phyloP scores from a whole-genome alignment of 2,797 vertebrate genomes.

The Rhynchonycteris naso region DNA sequence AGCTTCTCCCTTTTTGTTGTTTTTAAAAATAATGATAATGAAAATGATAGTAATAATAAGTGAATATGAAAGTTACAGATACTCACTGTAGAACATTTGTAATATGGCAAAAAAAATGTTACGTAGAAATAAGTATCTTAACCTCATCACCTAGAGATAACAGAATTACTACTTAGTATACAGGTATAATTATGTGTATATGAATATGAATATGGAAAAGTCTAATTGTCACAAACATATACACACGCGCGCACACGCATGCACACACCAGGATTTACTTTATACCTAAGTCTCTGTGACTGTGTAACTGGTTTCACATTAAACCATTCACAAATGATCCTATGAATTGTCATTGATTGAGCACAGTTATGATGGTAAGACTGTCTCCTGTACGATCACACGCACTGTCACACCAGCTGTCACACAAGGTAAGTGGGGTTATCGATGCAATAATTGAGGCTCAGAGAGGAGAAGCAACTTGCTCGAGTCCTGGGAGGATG shows the following conservation, averaged over 20 bases:
- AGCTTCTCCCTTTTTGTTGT: background rate
- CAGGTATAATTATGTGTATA: background rate
- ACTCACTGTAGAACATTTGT: background rate
- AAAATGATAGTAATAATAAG: background rate
- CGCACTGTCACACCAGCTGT: background rate
- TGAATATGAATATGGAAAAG: background rate
- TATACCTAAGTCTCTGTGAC: background rate
- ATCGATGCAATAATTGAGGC: background rate
- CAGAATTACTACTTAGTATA: background rate
- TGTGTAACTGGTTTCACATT: background rate
- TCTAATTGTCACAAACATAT: background rate
- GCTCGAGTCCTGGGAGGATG: background rate
- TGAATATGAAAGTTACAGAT: background rate
- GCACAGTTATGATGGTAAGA: background rate
- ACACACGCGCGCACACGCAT: background rate
- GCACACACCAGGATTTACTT: background rate
- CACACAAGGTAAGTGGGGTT: background rate
- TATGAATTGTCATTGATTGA: background rate
- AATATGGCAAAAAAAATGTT: background rate
- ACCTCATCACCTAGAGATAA: background rate
- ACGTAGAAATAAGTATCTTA: constrained; percentile 29
- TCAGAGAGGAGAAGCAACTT: background rate
- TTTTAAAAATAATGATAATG: background rate
- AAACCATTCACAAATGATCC: background rate
- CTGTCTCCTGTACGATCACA: background rate